Conservation (phyloP, 2,113 vertebrate species). For the Elaphurus davidianus region DNA sequence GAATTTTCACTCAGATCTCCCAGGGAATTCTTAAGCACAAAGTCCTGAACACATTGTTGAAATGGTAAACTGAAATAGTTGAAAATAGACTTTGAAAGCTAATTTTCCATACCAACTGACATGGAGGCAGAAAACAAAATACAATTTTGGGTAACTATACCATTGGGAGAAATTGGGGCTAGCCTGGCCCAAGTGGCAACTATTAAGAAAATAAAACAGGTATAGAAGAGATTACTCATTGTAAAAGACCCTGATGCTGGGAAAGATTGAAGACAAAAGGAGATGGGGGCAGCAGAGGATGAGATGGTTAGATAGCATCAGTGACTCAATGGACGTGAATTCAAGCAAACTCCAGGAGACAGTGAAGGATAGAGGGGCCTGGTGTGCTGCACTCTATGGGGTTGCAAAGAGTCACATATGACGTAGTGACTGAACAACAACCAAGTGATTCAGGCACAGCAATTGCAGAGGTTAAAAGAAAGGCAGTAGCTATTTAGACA, state of each 20-base stretch:
- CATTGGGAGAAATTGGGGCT: neutral
- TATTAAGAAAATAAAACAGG: neutral
- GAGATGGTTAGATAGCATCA: neutral
- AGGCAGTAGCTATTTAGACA: neutral
- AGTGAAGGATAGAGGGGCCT: neutral
- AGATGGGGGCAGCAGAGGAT: neutral
- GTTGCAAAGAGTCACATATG: neutral
- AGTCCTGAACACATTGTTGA: neutral
- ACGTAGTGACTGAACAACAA: neutral
- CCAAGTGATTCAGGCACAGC: neutral
- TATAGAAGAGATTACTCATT: neutral
- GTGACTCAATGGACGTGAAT: neutral
- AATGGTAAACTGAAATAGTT: neutral
- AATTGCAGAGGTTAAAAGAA: neutral
- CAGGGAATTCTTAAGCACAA: neutral
- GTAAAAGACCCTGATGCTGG: neutral
- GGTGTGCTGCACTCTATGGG: neutral
- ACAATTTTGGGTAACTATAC: neutral
- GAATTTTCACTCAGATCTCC: neutral
- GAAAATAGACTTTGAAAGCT: neutral
- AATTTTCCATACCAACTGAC: neutral
- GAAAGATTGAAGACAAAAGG: neutral
- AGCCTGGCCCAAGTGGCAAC: neutral
- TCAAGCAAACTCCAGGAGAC: neutral
- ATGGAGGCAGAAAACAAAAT: neutral